Base-by-base conservation (phyloP, 2,113 vertebrate species). In the Leiothrix lutea region DNA sequence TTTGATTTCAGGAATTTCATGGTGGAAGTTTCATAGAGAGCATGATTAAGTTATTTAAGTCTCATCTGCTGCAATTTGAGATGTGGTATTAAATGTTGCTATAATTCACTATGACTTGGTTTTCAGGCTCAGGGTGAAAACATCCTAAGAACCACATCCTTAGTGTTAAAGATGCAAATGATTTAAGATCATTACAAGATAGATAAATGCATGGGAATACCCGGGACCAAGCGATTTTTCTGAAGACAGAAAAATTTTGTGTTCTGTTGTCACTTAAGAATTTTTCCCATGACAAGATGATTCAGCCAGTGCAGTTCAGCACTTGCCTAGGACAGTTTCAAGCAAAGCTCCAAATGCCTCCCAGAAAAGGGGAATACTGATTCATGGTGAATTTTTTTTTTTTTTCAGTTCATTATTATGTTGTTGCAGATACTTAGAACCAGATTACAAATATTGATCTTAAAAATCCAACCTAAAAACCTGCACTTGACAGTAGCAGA, bases 41-140 rank as follows among this genome's bases (percentile, higher is more conserved):
- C 8, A 38, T 13, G 25, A 12, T 44, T 44, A 69, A 74, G 29
- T 89, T 2, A 50, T 31, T 7, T 29, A 12, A 73, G 66, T 74
- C 92, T 62, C 29, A 58, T 50, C 7, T 50, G 35, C n/a, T 85
- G 33, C 9, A 42, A 28, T 58, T 17, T 71, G 21, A 45, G 8
- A 62, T 38, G 38, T 0, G 0, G 0, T 35, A 31, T 45, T 58
- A 78, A 77, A 44, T 35, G 1, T 33, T 74, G 21, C 29, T 29
- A 4, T 35, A 90, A 50, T 81, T 85, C 47, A 20, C 4, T 72
- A n/a, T 13, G 17, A 44, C 7, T 65, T 89, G 19, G 19, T 73
- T 80, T 77, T 53, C 22, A 54, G 12, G 12, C 2, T 72, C 61
- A 42, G 0, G 0, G 5, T 61, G 44, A 29, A 70, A 84, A 62